Conservation (phyloP, 2,113 vertebrate genomes). For the Phylloscopus whistleri region DNA sequence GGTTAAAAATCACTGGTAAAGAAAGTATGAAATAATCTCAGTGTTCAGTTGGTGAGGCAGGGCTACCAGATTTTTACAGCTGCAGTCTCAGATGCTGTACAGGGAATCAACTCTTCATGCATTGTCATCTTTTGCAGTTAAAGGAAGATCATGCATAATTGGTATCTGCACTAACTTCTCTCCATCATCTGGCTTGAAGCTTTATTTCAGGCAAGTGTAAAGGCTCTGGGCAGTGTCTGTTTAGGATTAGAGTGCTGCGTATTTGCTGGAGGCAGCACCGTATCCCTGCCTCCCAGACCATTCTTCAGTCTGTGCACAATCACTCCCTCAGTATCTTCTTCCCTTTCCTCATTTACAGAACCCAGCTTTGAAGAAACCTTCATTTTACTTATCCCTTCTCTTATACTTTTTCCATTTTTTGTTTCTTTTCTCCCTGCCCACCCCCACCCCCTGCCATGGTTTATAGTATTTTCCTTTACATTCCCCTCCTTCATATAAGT, state of each 20-base stretch:
- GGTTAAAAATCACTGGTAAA: not conserved
- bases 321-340: not conserved
- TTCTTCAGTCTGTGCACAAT: not conserved
- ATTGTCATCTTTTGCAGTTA: not conserved
- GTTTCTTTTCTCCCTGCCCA: not conserved
- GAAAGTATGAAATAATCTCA: not conserved
- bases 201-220: not conserved
- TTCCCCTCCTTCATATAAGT: not conserved
- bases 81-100: not conserved
- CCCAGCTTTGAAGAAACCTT: not conserved
- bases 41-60: not conserved
- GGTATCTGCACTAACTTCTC: not conserved
- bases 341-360: not conserved
- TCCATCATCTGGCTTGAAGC: not conserved
- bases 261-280: not conserved
- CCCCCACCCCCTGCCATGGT: accelerated
- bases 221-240: not conserved
- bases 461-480: not conserved
- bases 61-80: not conserved
- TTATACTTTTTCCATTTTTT: not conserved
- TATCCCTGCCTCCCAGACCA: not conserved
- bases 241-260: not conserved
- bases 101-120: not conserved
- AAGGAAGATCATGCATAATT: not conserved
- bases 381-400: not conserved